Percentiles rank a stretch among this genome's conserved stretches.
Evolutionary conservation across 2,797 vertebrate species (phyloP).

Genomic region (Agapornis canus): DNA sequence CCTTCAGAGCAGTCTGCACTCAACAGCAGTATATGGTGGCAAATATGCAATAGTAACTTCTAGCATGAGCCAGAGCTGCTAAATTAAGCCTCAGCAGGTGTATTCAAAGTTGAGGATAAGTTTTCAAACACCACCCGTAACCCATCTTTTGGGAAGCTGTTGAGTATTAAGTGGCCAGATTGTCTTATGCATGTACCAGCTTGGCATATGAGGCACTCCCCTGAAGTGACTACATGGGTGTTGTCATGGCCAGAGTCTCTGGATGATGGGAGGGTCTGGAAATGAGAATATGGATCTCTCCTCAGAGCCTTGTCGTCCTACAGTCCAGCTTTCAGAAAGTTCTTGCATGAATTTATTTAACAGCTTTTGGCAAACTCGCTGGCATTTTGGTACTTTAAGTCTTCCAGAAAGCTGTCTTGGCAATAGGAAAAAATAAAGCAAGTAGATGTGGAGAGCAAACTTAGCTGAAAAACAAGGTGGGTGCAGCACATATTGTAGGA

Average conservation of each 20-base stretch:
- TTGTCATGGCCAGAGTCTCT: neutral
- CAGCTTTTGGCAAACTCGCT: neutral
- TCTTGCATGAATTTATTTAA: neutral
- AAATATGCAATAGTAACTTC: neutral
- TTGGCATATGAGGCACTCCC: neutral
- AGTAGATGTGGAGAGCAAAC: neutral
- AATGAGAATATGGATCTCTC: neutral
- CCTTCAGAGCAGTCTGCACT: neutral
- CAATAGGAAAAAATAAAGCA: constrained; percentile 17
- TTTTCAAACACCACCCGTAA: neutral
- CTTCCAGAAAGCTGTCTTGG: neutral
- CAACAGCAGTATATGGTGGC: neutral
- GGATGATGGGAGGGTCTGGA: neutral
- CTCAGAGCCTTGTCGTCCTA: neutral
- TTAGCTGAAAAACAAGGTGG: neutral
- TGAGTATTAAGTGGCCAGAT: neutral
- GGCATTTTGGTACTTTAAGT: constrained; percentile 11
- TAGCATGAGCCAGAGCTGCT: neutral
- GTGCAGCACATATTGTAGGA: neutral
- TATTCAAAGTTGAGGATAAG: neutral
- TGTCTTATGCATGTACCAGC: neutral
- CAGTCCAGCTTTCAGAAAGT: neutral
- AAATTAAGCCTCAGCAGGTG: neutral
- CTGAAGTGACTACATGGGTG: neutral
- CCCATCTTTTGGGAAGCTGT: neutral